Evolutionary conservation across 2,797 vertebrate genomes (phyloP).

Genomic region (Rhinella marina): DNA sequence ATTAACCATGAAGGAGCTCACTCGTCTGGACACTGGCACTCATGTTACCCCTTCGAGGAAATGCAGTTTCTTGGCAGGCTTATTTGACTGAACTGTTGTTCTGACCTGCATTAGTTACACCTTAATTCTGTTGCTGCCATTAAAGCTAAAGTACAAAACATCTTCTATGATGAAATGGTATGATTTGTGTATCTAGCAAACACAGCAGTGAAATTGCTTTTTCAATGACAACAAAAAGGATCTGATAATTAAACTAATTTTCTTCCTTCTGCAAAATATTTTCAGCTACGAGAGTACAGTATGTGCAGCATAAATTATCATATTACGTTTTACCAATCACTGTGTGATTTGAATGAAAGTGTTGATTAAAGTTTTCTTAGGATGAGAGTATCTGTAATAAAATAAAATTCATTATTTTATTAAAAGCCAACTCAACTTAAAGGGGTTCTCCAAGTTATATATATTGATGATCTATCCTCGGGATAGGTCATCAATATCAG

Average conservation of each 20-base stretch:
- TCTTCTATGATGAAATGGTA: not conserved
- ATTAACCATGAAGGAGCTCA: not conserved
- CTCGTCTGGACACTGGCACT: not conserved
- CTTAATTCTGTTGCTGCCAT: not conserved
- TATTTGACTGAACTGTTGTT: not conserved
- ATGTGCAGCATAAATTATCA: not conserved
- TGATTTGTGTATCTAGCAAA: not conserved
- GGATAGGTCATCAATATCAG: too few relatives aligned
- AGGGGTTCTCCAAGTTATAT: too few relatives aligned
- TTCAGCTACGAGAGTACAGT: not conserved
- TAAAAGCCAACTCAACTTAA: too few relatives aligned
- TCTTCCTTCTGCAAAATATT: not conserved
- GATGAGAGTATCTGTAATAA: too few relatives aligned
- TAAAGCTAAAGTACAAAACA: not conserved
- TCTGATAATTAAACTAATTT: not conserved
- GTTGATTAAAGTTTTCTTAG: not conserved
- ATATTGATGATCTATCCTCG: too few relatives aligned
- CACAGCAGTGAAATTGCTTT: not conserved
- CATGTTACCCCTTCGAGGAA: not conserved
- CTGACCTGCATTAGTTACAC: not conserved
- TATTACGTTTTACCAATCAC: not conserved
- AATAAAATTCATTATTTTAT: too few relatives aligned
- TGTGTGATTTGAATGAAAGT: not conserved
- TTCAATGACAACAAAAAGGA: not conserved
- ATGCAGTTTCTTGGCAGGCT: conserved; percentile 22